These are phyloP conservation scores for Gobio gobio DNA, from an alignment of 2,113 vertebrate genomes.

Conservation along the genomic window DNA sequence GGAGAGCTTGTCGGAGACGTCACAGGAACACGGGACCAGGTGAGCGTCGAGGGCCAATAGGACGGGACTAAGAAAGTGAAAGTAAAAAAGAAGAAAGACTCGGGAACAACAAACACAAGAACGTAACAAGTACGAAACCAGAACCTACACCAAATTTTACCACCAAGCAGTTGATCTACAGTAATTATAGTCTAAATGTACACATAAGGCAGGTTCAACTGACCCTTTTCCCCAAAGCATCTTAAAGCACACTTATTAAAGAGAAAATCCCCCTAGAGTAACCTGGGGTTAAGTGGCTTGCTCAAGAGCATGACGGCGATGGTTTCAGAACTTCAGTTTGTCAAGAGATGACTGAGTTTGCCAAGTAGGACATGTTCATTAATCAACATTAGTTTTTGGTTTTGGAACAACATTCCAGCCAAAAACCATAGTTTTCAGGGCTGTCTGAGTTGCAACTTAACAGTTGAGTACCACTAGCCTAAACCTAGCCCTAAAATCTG, in stretches of 20 bases:
- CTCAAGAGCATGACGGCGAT: background rate
- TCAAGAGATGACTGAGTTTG: background rate
- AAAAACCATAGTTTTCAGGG: background rate
- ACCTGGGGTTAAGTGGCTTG: slow-evolving; percentile 11
- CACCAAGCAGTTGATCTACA: slow-evolving; percentile 28
- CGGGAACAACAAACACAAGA: too few relatives aligned
- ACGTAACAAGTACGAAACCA: background rate
- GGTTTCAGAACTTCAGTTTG: slow-evolving; percentile 2
- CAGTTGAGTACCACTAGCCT: background rate
- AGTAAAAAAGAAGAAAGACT: too few relatives aligned
- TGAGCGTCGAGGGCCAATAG: too few relatives aligned
- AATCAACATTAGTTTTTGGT: background rate
- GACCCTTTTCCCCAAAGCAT: background rate
- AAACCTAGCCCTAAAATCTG: background rate
- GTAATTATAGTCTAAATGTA: slow-evolving; percentile 12
- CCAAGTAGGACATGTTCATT: background rate
- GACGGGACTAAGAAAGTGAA: too few relatives aligned
- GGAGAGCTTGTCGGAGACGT: too few relatives aligned
- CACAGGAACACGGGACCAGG: too few relatives aligned
- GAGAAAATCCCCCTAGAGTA: background rate
- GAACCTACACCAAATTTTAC: slow-evolving; percentile 1
- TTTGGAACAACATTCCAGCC: background rate
- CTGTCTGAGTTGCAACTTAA: background rate
- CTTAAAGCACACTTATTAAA: background rate
- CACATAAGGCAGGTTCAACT: slow-evolving; percentile 5